phyloP scores from a whole-genome alignment of 1,140 invertebrate genomes.

The Listronotus oregonensis region DNA sequence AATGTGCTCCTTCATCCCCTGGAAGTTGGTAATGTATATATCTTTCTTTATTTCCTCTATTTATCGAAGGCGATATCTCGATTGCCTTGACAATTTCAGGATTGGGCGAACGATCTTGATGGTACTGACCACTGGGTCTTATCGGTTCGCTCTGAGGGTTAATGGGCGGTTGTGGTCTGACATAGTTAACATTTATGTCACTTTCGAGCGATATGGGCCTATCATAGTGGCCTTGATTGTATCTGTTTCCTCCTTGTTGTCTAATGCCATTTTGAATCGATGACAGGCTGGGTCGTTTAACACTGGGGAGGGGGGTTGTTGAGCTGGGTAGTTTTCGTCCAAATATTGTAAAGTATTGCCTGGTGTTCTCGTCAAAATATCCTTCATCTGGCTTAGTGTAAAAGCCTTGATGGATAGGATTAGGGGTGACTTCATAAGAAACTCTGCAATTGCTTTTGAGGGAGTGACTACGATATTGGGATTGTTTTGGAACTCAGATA shows the following conservation, averaged over 20 bases:
- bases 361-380: constrained; percentile 74
- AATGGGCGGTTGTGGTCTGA: constrained; percentile 61
- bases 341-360: constrained; percentile 76
- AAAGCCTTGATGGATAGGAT: constrained; percentile 67
- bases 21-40: constrained; percentile 59
- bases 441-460: constrained; percentile 44
- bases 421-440: constrained; percentile 61
- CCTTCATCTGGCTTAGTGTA: constrained; percentile 74
- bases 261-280: constrained; percentile 10
- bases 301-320: constrained; percentile 58
- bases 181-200: constrained; percentile 69
- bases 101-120: neutral
- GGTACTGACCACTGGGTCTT: constrained; percentile 36
- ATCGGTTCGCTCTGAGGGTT: constrained; percentile 69
- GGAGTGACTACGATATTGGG: constrained; percentile 16
- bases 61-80: constrained; percentile 20
- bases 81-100: constrained; percentile 41
- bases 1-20: constrained; percentile 69
- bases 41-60: constrained; percentile 13
- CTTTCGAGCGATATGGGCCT: constrained; percentile 60
- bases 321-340: constrained; percentile 68
- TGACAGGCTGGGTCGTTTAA: constrained; percentile 17
- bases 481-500: constrained; percentile 9
- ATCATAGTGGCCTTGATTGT: constrained; percentile 46
- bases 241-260: constrained; percentile 28